Evolutionary conservation across 2,113 vertebrate genomes (phyloP).

Genomic region (Gnathonemus longibarbis): DNA sequence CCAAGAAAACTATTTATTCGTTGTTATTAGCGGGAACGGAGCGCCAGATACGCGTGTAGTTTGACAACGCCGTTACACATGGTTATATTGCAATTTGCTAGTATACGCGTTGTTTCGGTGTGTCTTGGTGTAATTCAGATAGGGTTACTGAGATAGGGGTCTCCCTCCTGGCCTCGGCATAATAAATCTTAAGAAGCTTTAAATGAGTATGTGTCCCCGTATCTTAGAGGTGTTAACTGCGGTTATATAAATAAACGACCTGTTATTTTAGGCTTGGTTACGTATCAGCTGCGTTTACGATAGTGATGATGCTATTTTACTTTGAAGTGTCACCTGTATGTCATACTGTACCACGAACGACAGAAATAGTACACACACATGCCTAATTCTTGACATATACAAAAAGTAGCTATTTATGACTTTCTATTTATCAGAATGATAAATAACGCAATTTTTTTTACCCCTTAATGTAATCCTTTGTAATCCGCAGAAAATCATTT

Average conservation of each 20-base stretch:
- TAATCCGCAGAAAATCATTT: neutral
- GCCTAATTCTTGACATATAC: neutral
- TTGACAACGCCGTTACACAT: neutral
- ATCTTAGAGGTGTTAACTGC: slow-evolving; percentile 60
- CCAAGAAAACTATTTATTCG: neutral
- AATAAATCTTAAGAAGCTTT: slow-evolving; percentile 25
- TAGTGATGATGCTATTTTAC: slow-evolving; percentile 52
- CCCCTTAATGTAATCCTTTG: neutral
- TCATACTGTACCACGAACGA: slow-evolving; percentile 49
- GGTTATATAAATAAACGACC: slow-evolving; percentile 56
- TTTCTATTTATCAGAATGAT: neutral
- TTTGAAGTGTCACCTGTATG: slow-evolving; percentile 60
- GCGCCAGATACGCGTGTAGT: neutral
- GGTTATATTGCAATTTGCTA: neutral
- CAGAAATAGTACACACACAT: slow-evolving; percentile 55
- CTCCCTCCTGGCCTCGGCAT: slow-evolving; percentile 9
- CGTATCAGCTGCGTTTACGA: slow-evolving; percentile 49
- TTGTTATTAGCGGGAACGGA: neutral
- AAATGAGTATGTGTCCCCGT: slow-evolving; percentile 18
- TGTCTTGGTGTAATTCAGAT: neutral
- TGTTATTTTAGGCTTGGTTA: slow-evolving; percentile 62
- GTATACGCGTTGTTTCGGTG: neutral
- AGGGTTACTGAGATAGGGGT: slow-evolving; percentile 12
- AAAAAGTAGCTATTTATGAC: neutral
- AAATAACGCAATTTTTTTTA: neutral